Percentiles rank a stretch among this genome's conserved stretches.
Conservation (phyloP, 2,113 vertebrate species). For the Peromyscus californicus region DNA sequence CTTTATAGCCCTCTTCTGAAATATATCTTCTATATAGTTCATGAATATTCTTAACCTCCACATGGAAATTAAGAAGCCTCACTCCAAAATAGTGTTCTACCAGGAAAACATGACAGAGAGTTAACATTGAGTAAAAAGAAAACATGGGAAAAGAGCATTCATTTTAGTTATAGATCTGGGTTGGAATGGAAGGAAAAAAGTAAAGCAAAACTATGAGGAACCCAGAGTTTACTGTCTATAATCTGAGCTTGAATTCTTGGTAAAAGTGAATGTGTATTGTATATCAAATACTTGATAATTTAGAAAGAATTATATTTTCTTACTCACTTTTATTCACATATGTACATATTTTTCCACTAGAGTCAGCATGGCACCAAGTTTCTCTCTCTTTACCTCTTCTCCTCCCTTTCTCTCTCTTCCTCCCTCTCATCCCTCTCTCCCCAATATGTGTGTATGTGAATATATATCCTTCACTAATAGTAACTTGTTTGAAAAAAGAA, state of each 20-base stretch:
- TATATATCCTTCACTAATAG: neutral
- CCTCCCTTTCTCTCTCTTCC: neutral
- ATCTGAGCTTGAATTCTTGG: neutral
- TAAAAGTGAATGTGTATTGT: neutral
- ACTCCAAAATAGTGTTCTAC: neutral
- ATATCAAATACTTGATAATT: neutral
- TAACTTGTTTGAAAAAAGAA: neutral
- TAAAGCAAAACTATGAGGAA: neutral
- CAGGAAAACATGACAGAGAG: neutral
- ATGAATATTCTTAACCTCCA: conserved; percentile 11
- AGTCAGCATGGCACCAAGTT: neutral
- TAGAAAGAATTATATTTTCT: neutral
- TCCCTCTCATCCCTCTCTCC: too few species aligned
- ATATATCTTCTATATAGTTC: neutral
- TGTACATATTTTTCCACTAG: neutral
- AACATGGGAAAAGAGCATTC: neutral
- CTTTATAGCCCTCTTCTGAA: conserved; percentile 13
- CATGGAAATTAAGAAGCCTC: neutral
- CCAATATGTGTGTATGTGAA: neutral
- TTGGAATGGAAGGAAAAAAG: neutral
- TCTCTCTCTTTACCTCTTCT: neutral
- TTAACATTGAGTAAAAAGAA: neutral
- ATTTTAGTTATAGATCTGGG: neutral
- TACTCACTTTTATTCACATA: neutral
- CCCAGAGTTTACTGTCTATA: neutral